Evolutionary conservation across 2,113 vertebrate species (phyloP), one percentile per base, ranked within the genome.

Genomic region (Ahaetulla prasina): DNA sequence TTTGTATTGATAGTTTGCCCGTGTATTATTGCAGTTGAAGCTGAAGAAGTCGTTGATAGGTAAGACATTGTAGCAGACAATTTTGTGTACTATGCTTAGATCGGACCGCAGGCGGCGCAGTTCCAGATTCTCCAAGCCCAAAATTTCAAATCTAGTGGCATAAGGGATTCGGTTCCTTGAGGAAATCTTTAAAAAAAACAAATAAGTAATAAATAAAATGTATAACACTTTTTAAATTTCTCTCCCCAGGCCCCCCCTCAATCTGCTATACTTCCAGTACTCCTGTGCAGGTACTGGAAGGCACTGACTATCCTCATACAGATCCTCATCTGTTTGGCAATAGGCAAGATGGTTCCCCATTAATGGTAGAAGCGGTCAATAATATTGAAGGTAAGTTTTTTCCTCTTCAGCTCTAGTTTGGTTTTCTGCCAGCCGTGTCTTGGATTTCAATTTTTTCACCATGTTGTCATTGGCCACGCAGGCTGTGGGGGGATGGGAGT

Each of bases 291-390:
- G 57, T 97, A 30, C 96, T 97, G 90, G 98, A 98, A 92, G 97
- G 98, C 10, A 12, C 95, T 60, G 92, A 47, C 92, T 97, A 97
- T 95, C 96, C 97, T 87, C 97, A 97, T 53, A 94, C 95, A 4
- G 98, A 98, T 93, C 96, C 97, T 53, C 96, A 95, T 52, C 94
- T 97, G 74, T 98, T 96, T 92, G 45, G 94, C 52, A 96, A 96
- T 89, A 97, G 96, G 93, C 96, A 97, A 96, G 97, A 98, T 39
- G 95, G 95, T 53, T 92, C 97, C 91, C 93, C 95, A 0, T 91
- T 98, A 94, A 96, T 97, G 0, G 93, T 92, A 87, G 98, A 98
- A 91, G 94, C 92, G 0, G 89, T 92, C 89, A 22, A 94, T 57
- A 87, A 87, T 95, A 85, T 95, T 85, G 97, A 97, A 95, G 97